phyloP scores from a whole-genome alignment of 2,888 invertebrate species.

The Amphipyra berbera region DNA sequence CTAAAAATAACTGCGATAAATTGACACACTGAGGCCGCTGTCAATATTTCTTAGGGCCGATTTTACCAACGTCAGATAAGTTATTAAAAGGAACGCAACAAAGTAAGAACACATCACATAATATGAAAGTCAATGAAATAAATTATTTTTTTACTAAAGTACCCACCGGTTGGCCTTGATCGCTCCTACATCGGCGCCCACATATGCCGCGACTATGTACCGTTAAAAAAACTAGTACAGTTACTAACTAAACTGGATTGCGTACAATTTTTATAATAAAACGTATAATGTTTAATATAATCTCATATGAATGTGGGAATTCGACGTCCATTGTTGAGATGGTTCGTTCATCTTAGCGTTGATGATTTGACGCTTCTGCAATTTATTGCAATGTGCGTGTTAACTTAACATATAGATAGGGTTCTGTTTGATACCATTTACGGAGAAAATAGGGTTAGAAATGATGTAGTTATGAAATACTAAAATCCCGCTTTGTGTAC shows the following conservation, averaged over 20 bases:
- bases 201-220: conserved; percentile 51
- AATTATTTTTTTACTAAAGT: conserved; percentile 48
- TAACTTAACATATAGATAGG: not conserved
- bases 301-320: conserved; percentile 72
- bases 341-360: conserved; percentile 30
- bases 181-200: conserved; percentile 52
- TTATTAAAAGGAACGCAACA: not conserved
- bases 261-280: conserved; percentile 70
- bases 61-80: too few species aligned
- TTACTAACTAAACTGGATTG: conserved; percentile 67
- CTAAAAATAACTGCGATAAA: not conserved
- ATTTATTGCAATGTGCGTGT: not conserved
- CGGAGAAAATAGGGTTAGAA: too few species aligned
- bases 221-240: conserved; percentile 62
- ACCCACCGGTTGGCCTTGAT: conserved; percentile 52
- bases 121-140: conserved; percentile 54
- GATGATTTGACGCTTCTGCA: conserved; percentile 6
- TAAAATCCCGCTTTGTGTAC: too few species aligned
- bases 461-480: too few species aligned
- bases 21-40: too few species aligned
- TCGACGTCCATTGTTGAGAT: conserved; percentile 41
- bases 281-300: conserved; percentile 70
- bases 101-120: conserved; percentile 32
- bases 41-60: too few species aligned
- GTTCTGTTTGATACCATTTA: too few species aligned